Evolutionary conservation across 2,113 vertebrate species (phyloP).

Genomic region (Parotia lawesii): DNA sequence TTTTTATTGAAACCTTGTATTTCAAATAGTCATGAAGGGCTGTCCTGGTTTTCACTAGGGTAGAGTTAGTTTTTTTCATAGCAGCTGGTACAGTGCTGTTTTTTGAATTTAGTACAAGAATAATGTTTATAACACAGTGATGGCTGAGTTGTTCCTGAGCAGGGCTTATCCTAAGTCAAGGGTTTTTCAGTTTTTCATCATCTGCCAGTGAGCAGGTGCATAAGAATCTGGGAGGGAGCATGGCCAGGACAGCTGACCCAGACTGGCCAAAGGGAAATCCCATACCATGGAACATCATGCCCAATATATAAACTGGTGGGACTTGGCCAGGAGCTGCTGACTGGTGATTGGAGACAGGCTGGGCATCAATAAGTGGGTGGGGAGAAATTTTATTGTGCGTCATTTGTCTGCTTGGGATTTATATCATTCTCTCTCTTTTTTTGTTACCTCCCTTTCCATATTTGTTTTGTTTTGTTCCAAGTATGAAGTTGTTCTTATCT

Average conservation of each 20-base stretch:
- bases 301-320: neutral
- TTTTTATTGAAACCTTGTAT: neutral
- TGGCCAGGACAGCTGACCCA: neutral
- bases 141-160: neutral
- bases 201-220: neutral
- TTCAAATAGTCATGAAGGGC: neutral
- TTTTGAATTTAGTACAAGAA: neutral
- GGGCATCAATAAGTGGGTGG: neutral
- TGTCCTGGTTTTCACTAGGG: neutral
- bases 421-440: neutral
- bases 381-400: neutral
- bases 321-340: neutral
- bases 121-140: neutral
- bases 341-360: neutral
- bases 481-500: neutral
- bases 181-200: neutral
- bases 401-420: neutral
- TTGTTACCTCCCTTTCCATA: neutral
- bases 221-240: neutral
- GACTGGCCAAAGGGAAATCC: neutral
- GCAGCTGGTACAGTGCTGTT: neutral
- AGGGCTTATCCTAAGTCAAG: neutral
- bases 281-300: neutral
- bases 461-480: neutral
- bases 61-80: neutral